A percentile compares a stretch with the other conserved stretches of the same genome.
These are phyloP conservation scores for Hypomecis atomaria DNA, from an alignment of 2,888 invertebrate genomes.

Conservation along the genomic window DNA sequence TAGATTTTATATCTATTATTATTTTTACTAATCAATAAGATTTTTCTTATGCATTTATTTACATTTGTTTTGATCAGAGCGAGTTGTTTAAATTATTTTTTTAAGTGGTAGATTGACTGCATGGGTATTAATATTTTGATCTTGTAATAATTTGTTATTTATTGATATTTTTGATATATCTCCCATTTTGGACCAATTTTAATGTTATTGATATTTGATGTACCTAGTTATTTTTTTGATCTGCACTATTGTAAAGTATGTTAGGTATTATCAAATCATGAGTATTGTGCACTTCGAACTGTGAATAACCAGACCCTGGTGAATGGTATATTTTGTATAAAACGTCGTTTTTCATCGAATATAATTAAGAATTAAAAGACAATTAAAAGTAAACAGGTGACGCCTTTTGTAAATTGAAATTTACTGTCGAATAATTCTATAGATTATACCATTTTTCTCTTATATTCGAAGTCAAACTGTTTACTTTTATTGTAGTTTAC, in stretches of 20 bases:
- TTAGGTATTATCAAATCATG: not conserved
- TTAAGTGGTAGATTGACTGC: conserved; percentile 11
- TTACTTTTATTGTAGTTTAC: not conserved
- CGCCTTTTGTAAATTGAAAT: not conserved
- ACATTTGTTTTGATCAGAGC: conserved; percentile 11
- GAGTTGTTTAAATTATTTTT: conserved; percentile 17
- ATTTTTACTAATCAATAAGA: conserved; percentile 12
- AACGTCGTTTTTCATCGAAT: conserved; percentile 16
- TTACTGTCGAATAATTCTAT: not conserved
- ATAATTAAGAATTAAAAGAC: conserved; percentile 2
- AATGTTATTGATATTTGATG: conserved; percentile 13
- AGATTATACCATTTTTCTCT: not conserved
- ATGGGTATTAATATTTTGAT: conserved; percentile 27
- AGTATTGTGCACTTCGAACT: conserved; percentile 8
- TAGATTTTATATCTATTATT: not conserved
- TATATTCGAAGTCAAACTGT: not conserved
- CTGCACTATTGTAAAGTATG: conserved; percentile 5
- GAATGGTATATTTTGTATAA: conserved; percentile 1
- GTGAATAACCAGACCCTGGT: not conserved
- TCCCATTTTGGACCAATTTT: conserved; percentile 41
- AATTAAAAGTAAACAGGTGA: conserved; percentile 5
- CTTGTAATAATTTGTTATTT: conserved; percentile 19
- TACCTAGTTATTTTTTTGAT: conserved; percentile 2
- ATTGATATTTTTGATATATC: conserved; percentile 31
- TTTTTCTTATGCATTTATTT: conserved; percentile 20